phyloP scores from a whole-genome alignment of 2,888 invertebrate species.

The Orchesellides sinensis region DNA sequence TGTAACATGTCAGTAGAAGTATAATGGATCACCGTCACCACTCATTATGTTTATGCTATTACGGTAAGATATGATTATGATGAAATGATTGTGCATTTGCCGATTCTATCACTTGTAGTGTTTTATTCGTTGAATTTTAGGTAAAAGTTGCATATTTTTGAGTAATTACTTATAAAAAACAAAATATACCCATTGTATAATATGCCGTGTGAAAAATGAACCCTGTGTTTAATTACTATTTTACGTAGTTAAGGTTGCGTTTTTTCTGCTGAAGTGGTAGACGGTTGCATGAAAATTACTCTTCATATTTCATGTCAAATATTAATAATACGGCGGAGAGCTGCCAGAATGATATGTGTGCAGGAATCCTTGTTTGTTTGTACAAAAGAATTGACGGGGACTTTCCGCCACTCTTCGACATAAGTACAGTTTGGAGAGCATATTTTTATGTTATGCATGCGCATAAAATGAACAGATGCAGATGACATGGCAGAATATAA shows the following conservation, averaged over 20 bases:
- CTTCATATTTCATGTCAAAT: background rate
- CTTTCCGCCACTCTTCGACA: background rate
- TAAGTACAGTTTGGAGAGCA: background rate
- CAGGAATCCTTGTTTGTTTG: conserved; percentile 49
- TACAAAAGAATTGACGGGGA: conserved; percentile 8
- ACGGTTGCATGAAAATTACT: conserved; percentile 31
- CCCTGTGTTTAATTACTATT: conserved; percentile 31
- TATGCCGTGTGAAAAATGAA: too few relatives aligned
- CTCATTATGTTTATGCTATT: conserved; percentile 13
- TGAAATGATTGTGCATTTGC: conserved; percentile 22
- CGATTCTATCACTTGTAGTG: background rate
- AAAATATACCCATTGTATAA: too few relatives aligned
- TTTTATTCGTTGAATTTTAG: too few relatives aligned
- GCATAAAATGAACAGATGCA: conserved; percentile 43
- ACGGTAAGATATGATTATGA: background rate
- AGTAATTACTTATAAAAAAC: conserved; percentile 26
- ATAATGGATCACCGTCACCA: conserved; percentile 52
- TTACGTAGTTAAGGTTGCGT: conserved; percentile 37
- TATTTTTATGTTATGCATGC: conserved; percentile 4
- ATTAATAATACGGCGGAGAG: too few relatives aligned
- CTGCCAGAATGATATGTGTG: conserved; percentile 1
- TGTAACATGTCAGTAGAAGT: conserved; percentile 47
- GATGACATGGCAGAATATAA: conserved; percentile 46
- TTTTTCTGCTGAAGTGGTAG: conserved; percentile 44
- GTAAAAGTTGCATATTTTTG: background rate